phyloP scores from a whole-genome alignment of 1,140 invertebrate genomes.

The Thaumatotibia leucotreta region DNA sequence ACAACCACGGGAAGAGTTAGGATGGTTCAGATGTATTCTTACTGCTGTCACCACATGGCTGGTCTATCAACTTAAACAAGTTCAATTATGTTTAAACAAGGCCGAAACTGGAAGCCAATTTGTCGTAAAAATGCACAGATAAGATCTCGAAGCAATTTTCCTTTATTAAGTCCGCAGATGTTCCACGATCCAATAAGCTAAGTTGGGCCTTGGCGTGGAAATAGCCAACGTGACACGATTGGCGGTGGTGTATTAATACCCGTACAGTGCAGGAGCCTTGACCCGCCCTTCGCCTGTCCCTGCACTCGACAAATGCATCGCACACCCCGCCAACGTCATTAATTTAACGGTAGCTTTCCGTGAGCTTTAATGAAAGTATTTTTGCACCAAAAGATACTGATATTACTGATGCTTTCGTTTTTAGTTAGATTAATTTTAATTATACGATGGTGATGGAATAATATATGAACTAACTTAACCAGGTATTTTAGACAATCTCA shows the following conservation, averaged over 20 bases:
- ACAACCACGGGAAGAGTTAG: no score
- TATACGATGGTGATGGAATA: neutral
- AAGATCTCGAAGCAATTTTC: constrained; percentile 9
- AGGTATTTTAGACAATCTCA: no score
- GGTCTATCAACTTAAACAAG: neutral
- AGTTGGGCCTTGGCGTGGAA: constrained; percentile 31
- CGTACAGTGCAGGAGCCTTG: constrained; percentile 12
- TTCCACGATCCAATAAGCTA: constrained; percentile 1
- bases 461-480: no score
- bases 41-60: no score
- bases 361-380: neutral
- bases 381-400: neutral
- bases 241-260: constrained; percentile 18
- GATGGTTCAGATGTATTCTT: no score
- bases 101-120: neutral
- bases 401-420: no score
- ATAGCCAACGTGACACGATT: constrained; percentile 36
- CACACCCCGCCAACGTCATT: neutral
- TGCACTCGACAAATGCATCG: constrained; percentile 6
- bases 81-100: neutral
- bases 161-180: constrained; percentile 8
- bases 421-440: no score
- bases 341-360: constrained; percentile 3
- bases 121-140: neutral
- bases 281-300: constrained; percentile 12